These are phyloP conservation scores for Rhodophaea formosa DNA, from an alignment of 2,888 invertebrate species.

Conservation along the genomic window DNA sequence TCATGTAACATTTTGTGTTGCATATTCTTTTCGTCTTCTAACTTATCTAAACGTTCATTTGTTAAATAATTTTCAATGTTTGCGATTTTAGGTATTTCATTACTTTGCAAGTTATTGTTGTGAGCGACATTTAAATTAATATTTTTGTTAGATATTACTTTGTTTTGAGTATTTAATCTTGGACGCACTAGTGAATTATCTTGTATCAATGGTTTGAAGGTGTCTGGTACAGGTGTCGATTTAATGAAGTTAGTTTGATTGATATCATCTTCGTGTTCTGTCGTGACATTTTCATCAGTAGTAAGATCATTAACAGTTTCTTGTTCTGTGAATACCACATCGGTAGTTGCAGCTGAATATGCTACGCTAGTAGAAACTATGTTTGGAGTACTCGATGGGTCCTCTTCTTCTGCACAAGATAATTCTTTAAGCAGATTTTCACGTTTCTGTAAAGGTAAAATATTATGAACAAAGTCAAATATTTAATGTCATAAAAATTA, in stretches of 20 bases:
- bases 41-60: conserved; percentile 54
- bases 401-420: conserved; percentile 79
- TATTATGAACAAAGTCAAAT: not conserved
- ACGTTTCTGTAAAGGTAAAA: conserved; percentile 72
- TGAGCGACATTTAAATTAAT: conserved; percentile 42
- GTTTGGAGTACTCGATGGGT: conserved; percentile 48
- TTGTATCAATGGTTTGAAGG: conserved; percentile 19
- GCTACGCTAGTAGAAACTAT: conserved; percentile 41
- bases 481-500: too few species aligned
- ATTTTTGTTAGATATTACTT: conserved; percentile 43
- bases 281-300: conserved; percentile 51
- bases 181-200: conserved; percentile 4
- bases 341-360: conserved; percentile 43
- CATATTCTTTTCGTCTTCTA: conserved; percentile 64
- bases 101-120: conserved; percentile 61
- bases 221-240: conserved; percentile 31
- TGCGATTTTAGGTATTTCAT: conserved; percentile 57
- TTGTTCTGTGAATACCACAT: conserved; percentile 47
- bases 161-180: conserved; percentile 28
- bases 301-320: conserved; percentile 49
- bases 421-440: conserved; percentile 82
- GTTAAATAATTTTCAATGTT: conserved; percentile 46
- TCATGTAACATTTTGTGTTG: conserved; percentile 71
- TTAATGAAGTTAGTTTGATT: conserved; percentile 42
- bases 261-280: conserved; percentile 51